These are phyloP conservation scores for Lagria hirta DNA, from an alignment of 2,888 invertebrate genomes.

Conservation along the genomic window DNA sequence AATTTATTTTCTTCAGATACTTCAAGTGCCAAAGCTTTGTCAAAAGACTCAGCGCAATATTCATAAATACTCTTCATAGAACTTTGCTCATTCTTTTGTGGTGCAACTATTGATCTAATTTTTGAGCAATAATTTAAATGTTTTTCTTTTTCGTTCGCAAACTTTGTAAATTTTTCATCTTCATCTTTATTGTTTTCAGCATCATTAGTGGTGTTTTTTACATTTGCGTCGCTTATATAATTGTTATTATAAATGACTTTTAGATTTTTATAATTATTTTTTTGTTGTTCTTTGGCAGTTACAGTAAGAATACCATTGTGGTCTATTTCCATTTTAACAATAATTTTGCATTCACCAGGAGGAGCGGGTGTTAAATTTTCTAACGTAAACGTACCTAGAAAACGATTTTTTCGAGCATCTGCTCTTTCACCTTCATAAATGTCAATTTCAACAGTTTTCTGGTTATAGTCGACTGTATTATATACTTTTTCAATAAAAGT, in stretches of 20 bases:
- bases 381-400: constrained; percentile 19
- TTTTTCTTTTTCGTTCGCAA: constrained; percentile 27
- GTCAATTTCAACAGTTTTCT: constrained; percentile 12
- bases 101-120: constrained; percentile 8
- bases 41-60: not conserved
- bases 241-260: constrained; percentile 23
- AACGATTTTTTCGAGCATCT: constrained; percentile 22
- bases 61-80: constrained; percentile 2
- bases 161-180: constrained; percentile 18
- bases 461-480: constrained; percentile 24
- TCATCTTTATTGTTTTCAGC: constrained; percentile 18
- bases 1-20: too few relatives aligned
- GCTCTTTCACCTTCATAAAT: constrained; percentile 34
- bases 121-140: constrained; percentile 8
- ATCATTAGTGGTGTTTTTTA: constrained; percentile 22
- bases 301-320: constrained; percentile 32
- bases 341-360: constrained; percentile 18
- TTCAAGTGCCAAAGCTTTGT: not conserved
- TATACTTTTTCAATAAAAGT: not conserved
- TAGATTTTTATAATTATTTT: constrained; percentile 24
- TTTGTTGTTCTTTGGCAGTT: constrained; percentile 25
- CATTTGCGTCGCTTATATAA: constrained; percentile 26
- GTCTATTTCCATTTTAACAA: constrained; percentile 19
- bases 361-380: constrained; percentile 26
- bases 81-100: not conserved